Base-by-base conservation (phyloP, 1,140 invertebrate genomes). In the Sycophila sp. region DNA sequence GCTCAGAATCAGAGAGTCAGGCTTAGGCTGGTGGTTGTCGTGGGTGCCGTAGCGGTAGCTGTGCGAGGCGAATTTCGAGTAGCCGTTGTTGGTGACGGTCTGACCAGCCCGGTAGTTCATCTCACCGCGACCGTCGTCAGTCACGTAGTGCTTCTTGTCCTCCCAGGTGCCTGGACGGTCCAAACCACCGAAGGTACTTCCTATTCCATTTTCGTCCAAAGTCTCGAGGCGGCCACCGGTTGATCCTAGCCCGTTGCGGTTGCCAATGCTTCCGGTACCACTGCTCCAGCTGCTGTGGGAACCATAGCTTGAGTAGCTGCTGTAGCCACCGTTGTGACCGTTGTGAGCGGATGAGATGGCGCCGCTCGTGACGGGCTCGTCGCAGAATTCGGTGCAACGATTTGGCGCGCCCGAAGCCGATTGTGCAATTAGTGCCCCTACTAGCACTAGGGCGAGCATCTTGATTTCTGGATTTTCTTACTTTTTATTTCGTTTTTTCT, bases 31-130 rank as follows among this genome's bases (percentile, higher is more conserved):
- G 13, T 72, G 60, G 4, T 28, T 34, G 7, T 62, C 66, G 42
- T 65, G 65, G 40, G 28, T 73, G 7, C 60, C 65, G 10, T 69
- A 69, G n/a, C 42, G 38, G 32, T 69, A 69, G 11, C 65, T 73
- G 22, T 55, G 56, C 15, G 34, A 10, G n/a, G 64, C 65, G 13
- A 8, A 73, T n/a, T 73, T 69, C 15, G 47, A 38, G 38, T 28
- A 69, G 30, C 72, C 62, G 17, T 70, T 63, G 32, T 60, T 47
- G 42, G 2, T 72, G 0, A 72, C 69, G 2, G 69, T 73, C 40
- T 77, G 77, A n/a, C 77, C 76, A 10, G 72, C 73, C 8, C 74
- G 72, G 47, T 76, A 74, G 32, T 72, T 73, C 24, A 77, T 56
- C 34, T 60, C 38, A 10, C 75, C 77, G 1, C 45, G 55, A 47